Evolutionary conservation across 1,140 invertebrate genomes (phyloP), one percentile per base, ranked within the genome.

Genomic region (Apocrypta bakeri): DNA sequence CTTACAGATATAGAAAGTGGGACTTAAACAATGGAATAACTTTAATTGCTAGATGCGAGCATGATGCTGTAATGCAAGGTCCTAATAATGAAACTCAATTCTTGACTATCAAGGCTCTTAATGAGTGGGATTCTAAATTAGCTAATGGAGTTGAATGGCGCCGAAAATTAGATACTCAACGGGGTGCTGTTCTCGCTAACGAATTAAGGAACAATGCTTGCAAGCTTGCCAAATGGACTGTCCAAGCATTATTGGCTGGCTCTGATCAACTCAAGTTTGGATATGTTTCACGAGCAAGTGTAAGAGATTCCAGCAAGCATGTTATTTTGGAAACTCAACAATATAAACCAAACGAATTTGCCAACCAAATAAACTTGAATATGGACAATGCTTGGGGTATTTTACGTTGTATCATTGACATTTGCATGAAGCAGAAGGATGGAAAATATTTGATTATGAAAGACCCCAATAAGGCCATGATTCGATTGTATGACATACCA

Each of bases 331-430:
- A 98, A 33, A 99, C 98, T 6, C 98, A 99, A 91, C 98, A 99
- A 90, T 99, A 99, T 91, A 99, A 98, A 89, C 99, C 99, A 2
- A 96, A 96, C 87, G 99, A 99, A 93, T 99, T 99, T 92, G 98
- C 98, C 9, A 97, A 97, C 4, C 99, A 99, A 92, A 99, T 99
- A 87, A 99, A 99, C 93, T 92, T 99, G 83, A 99, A 98, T 89
- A 98, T 99, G 98, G 99, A 99, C 89, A 99, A 99, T 92, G 98
- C 97, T 1, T 99, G 99, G 99, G 99, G 98, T 83, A 97, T 99
- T 76, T 92, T 99, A n/a, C 94, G 98, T 7, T 99, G 98, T 90
- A 98, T 99, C 85, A 97, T 99, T 88, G 98, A 99, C 89, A 96
- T 98, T 82, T 98, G 98, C 85, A 98, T 99, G 97, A 98, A 98